Evolutionary conservation across 1,140 invertebrate species (phyloP), one percentile per base, ranked within the genome.

Genomic region (Propsilocerus akamusi): DNA sequence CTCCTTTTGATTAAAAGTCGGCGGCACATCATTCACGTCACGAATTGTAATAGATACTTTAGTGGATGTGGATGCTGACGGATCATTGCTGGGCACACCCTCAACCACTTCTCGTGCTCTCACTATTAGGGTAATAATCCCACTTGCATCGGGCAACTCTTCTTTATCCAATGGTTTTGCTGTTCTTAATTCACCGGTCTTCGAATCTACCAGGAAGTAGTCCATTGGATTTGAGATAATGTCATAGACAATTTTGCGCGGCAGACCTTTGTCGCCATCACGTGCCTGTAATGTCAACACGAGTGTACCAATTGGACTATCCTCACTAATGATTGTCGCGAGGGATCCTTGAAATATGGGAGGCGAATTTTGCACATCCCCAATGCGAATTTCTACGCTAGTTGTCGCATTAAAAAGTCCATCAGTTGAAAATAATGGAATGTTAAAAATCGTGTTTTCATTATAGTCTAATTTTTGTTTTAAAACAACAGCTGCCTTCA

Each of bases 11-110:
- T 86, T 86, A 64, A 89, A 89, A 12, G 70, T 68, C 0, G 93
- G 94, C 0, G 90, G 79, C 56, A 90, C 88, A 64, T 98, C 93
- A 66, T 97, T 97, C 1, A 95, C 87, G 67, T 95, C 92, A 58
- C 79, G 77, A 53, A 95, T 85, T 22, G 83, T 89, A 11, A 96
- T 77, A 0, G 77, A 87, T 8, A 86, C 80, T 34, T 80, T 76
- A 1, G 81, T 75, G 7, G 71, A 71, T 4, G 80, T 74, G 11
- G 76, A 72, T 0, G 81, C 81, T 20, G 75, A 59, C 5, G 75
- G 60, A 56, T 85, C 81, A 56, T 81, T 74, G 5, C 76, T 67
- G 14, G 79, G 76, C 11, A 70, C 61, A 1, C 81, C 84, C 59
- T 86, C 75, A 4, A 86, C 74, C 52, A 87, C 56, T 69, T 89